Percentiles rank a stretch among this genome's conserved stretches.
These are phyloP conservation scores for Synergus itoensis DNA, from an alignment of 2,888 invertebrate genomes.

Conservation along the genomic window DNA sequence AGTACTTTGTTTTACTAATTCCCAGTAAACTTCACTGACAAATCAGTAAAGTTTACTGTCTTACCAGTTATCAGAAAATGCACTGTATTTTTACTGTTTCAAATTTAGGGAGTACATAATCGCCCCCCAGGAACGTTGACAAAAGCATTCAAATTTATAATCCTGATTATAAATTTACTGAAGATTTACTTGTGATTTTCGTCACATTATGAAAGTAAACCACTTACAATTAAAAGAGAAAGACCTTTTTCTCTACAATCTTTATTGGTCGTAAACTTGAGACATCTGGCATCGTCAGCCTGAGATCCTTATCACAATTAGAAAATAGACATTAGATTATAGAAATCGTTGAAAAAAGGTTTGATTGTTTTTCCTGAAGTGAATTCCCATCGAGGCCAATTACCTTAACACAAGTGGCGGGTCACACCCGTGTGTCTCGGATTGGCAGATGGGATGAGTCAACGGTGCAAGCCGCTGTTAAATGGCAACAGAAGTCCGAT, in stretches of 20 bases:
- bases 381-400: constrained; percentile 36
- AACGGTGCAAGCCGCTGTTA: constrained; percentile 49
- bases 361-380: constrained; percentile 24
- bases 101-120: no score
- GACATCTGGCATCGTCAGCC: constrained; percentile 24
- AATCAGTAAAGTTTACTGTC: no score
- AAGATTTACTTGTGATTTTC: no score
- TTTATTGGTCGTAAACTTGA: background rate
- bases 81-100: no score
- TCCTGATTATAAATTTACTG: background rate
- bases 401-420: constrained; percentile 8
- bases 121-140: no score
- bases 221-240: background rate
- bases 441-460: constrained; percentile 53
- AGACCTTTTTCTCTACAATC: background rate
- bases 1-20: no score
- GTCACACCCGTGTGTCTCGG: constrained; percentile 32
- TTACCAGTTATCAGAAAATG: no score
- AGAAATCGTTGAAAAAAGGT: constrained; percentile 15
- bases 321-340: constrained; percentile 7
- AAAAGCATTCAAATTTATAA: background rate
- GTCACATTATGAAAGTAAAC: no score
- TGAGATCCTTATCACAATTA: constrained; percentile 24
- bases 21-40: no score
- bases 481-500: constrained; percentile 53